Conservation (phyloP, 2,797 vertebrate genomes). For the Chaetodon trifasciatus region DNA sequence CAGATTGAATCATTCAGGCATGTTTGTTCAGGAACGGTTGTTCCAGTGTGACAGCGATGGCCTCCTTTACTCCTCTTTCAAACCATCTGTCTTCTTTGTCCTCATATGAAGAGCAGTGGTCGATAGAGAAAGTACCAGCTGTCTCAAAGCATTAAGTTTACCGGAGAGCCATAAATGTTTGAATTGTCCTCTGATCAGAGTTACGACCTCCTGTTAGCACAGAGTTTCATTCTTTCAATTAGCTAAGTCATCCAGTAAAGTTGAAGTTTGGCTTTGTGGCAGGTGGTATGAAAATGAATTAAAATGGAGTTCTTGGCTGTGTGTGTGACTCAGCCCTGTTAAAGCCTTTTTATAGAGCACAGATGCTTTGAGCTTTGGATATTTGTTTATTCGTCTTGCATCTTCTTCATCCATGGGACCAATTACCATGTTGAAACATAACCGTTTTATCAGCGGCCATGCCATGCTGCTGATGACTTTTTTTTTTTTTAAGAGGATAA, state of each 20-base stretch:
- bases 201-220: conserved; percentile 8
- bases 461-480: conserved; percentile 15
- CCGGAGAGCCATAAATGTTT: conserved; percentile 9
- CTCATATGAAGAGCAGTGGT: conserved; percentile 20
- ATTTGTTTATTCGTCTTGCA: conserved; percentile 48
- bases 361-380: conserved; percentile 56
- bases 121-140: conserved; percentile 20
- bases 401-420: conserved; percentile 47
- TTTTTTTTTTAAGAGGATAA: conserved; percentile 17
- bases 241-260: conserved; percentile 38
- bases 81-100: conserved; percentile 45
- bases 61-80: conserved; percentile 27
- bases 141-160: conserved; percentile 12
- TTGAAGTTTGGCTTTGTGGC: conserved; percentile 44
- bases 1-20: too few relatives aligned
- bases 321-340: conserved; percentile 51
- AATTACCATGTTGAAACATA: conserved; percentile 51
- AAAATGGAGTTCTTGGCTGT: conserved; percentile 43
- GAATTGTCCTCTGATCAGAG: conserved; percentile 22
- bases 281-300: conserved; percentile 49
- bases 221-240: conserved; percentile 29
- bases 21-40: conserved; percentile 1
- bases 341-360: conserved; percentile 46
- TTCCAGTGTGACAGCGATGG: conserved; percentile 23
- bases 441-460: conserved; percentile 50